Evolutionary conservation across 2,113 vertebrate genomes (phyloP), one percentile per base, ranked within the genome.

Genomic region (Malurus melanocephalus): DNA sequence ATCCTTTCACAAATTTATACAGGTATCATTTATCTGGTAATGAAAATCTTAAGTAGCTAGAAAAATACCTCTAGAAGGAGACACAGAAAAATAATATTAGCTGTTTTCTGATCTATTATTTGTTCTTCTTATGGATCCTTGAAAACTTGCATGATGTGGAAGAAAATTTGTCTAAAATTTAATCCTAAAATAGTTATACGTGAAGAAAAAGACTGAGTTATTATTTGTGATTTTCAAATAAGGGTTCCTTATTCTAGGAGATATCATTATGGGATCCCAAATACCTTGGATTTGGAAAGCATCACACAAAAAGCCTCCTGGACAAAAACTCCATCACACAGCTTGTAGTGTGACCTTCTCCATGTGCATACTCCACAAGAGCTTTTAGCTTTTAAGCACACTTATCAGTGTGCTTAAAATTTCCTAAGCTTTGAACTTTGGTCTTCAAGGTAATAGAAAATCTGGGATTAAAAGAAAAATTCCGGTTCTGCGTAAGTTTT

Each of bases 381-480:
- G 53, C 82, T 89, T 80, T 64, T 59, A 78, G n/a, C 73, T 83
- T 92, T 59, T 69, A 89, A 77, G 51, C 77, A 27, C 33, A 59
- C 9, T 94, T 94, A 91, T 66, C 67, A 60, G 68, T 46, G 77
- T 11, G 26, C 28, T 92, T 38, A 38, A 38, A 38, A 38, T 38
- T 38, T 91, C 61, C 85, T 83, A 91, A 83, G 7, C 64, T 21
- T 76, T 78, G 33, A 75, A 53, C 28, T 90, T 65, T 30, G 45
- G 42, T 76, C 51, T 88, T 72, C 46, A 74, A 45, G 42, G 55
- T 14, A 48, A 10, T 26, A 64, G 40, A 69, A 81, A 71, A 77
- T n/a, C n/a, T 57, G 11, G 23, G 77, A 92, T 93, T 75, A 91
- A 86, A 78, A 46, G 33, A 65, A 81, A 87, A 78, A 48, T 19